Evolutionary conservation across 2,113 vertebrate species (phyloP), one percentile per base, ranked within the genome.

Genomic region (Struthidea cinerea): DNA sequence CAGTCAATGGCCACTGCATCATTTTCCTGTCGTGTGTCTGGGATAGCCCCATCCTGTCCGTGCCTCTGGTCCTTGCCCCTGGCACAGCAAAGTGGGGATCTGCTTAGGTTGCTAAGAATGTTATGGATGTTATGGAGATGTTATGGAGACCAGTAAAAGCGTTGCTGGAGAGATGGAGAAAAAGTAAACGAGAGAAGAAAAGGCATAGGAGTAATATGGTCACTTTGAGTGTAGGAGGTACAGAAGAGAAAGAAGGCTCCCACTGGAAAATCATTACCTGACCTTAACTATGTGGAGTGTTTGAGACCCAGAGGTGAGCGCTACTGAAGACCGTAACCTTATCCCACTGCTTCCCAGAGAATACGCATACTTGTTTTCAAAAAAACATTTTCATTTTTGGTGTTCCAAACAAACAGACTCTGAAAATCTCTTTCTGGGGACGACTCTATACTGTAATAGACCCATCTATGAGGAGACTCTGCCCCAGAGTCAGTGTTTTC

Each of bases 21-120:
- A 1, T 8, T 59, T 42, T 20, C 26, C 14, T 20, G 16, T 50
- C 0, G 0, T 1, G 22, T 21, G 30, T 5, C 35, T 56, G 41
- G 19, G 13, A 49, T 9, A 76, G 67, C 9, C 17, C 33, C 3
- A 2, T 64, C 41, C 41, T 53, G n/a, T 23, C 39, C 32, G 1
- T 44, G 28, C 5, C 1, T 65, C 37, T 30, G 37, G 39, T 65
- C 30, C 21, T 32, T 41, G 41, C 14, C 22, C 11, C 55, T 35
- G 37, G 20, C 65, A 91, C 21, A 26, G 61, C 44, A 56, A 84
- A 78, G 39, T 0, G 2, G 16, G 24, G 17, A 76, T 74, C 28
- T 67, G 26, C 42, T 82, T 42, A 14, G 0, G 0, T 28, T 60
- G 11, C 55, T 75, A 28, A 90, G 55, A 65, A 84, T 39, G 19